Evolutionary conservation across 35 echinoderm and acorn worm species (phyloP), one percentile per base, ranked within the genome.

Genomic region (Ophiothrix spiculata): DNA sequence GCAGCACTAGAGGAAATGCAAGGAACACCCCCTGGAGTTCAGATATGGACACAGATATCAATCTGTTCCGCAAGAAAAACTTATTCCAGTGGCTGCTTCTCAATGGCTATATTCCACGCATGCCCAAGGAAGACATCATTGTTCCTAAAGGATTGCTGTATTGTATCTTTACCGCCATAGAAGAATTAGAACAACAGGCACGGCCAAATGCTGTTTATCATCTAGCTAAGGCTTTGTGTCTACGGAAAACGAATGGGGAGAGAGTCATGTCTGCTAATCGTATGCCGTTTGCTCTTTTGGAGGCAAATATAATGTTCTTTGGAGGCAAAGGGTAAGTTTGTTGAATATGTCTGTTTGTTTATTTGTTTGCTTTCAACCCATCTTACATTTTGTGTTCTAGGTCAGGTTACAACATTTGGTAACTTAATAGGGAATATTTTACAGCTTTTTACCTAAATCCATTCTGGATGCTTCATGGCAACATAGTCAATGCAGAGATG

Each of bases 291-390:
- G 60, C 60, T 12, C 60, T 69, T 25, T 25, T 69, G 60, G 60
- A 69, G 25, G 60, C 60, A 4, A 69, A 69, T n/a, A 69, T 69
- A 4, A 69, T 69, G 60, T 69, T 69, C 23, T 69, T 69, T 69
- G 60, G 60, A 69, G 60, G 60, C 60, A 69, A 69, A 69, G 60
- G 60, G 60, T 69, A 25, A n/a, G 60, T 69, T 2, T 69, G 45
- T n/a, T n/a, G n/a, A n/a, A n/a, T n/a, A n/a, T n/a, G n/a, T n/a
- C n/a, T n/a, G n/a, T n/a, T n/a, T n/a, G n/a, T n/a, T n/a, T n/a
- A n/a, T n/a, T n/a, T n/a, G n/a, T n/a, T n/a, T n/a, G n/a, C n/a
- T n/a, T n/a, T n/a, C n/a, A n/a, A n/a, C n/a, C n/a, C n/a, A n/a
- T n/a, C n/a, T n/a, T n/a, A n/a, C n/a, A n/a, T n/a, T n/a, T n/a